Evolutionary conservation across 2,797 vertebrate genomes (phyloP), one percentile per base, ranked within the genome.

Genomic region (Salmo trutta): DNA sequence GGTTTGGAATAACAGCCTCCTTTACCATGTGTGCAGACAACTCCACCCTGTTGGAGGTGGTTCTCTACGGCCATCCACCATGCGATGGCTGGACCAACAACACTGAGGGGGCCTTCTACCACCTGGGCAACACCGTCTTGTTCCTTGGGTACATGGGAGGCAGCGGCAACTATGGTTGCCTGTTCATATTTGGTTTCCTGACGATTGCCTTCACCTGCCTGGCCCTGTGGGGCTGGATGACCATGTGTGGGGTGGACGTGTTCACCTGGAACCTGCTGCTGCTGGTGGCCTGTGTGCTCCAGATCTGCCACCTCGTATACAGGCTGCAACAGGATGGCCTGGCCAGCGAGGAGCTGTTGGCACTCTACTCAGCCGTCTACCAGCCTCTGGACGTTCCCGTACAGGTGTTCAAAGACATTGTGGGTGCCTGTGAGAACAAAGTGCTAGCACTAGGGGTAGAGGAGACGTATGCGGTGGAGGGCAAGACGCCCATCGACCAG

Each of bases 71-170:
- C 24, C 83, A 89, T 5, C 87, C 89, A 1, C 75, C 89, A 65
- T 99, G 98, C 24, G 64, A 91, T 82, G 90, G 90, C 86, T 99
- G 97, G 97, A 95, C 89, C 85, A 94, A 94, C 77, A 90, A 83
- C 79, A 91, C 90, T 2, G 97, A 99, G 89, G 96, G 96, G 33
- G 95, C 96, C 71, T 69, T 96, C 52, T 99, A 97, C 90, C 98
- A 99, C 17, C 87, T 99, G 88, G 97, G 95, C 82, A 95, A 93
- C 94, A 95, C 96, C 54, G 74, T 98, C 41, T 82, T 99, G 67
- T 90, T 97, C 77, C 90, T 99, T 90, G 98, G 97, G 84, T 98
- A 96, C 89, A 99, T 98, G 98, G 97, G 96, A 0, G 98, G 98
- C 89, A 98, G 97, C 0, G 96, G 96, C 41, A 90, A 96, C 36